Base-by-base conservation (phyloP, 2,113 vertebrate species). In the Platysteira castanea region DNA sequence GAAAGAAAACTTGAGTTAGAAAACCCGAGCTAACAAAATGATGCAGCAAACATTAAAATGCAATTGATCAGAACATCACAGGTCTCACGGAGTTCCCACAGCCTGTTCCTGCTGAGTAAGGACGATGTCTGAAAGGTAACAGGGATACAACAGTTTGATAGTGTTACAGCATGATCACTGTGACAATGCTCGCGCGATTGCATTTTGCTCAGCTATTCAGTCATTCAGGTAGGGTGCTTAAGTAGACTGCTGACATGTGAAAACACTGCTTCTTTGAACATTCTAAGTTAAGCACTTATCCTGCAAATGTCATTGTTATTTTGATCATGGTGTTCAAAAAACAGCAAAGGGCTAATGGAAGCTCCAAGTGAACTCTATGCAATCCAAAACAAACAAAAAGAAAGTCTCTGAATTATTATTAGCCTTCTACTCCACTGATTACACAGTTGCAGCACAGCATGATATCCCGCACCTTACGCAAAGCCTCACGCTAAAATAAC, bases 191-290 rank as follows among this genome's bases (percentile, higher is more conserved):
- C 75, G 30, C 41, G 60, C 67, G 7, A 95, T 70, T 88, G 92
- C 60, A 60, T 95, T 97, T 95, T 96, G 86, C 92, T 95, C 93
- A 92, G 75, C 95, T 97, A 96, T 97, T 98, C 96, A 97, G 70
- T 85, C 78, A 56, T 87, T 96, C 93, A 95, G 95, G 93, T 91
- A 88, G 96, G 95, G 93, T 73, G 92, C 96, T 97, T 83, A 84
- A 97, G 89, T 41, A 97, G 94, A 84, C 80, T 57, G 84, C 87
- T 89, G 94, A 95, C 92, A 59, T 50, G 81, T 94, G 77, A 93
- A 93, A 97, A 94, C 67, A 31, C 81, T 28, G 54, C 77, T 87
- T 30, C 91, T 94, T 89, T 93, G 89, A 97, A 94, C 92, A 59
- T 71, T 83, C 89, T 74, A 92, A 94, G 87, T 54, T 86, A 95